Evolutionary conservation across 2,888 invertebrate genomes (phyloP), one percentile per base, ranked within the genome.

Genomic region (Eledona agricola): DNA sequence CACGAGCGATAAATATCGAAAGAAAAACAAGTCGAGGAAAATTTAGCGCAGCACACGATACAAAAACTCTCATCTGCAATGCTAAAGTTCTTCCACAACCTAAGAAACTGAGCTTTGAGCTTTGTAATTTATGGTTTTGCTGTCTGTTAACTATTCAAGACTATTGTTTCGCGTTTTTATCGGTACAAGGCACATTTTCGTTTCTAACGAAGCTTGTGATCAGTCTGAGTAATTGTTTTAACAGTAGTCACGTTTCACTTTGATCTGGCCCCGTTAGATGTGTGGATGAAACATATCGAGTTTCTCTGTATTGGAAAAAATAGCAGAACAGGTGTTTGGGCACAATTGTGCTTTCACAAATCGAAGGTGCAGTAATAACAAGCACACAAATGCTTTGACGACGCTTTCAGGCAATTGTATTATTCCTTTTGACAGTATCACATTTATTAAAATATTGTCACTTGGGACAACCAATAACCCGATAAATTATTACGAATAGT

Each of bases 1-100:
- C 10, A 46, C 25, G 20, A 47, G 28, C 25, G 26, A 35, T 34
- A 42, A 51, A 43, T 51, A 51, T 51, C 43, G n/a, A n/a, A n/a
- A n/a, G n/a, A n/a, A n/a, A n/a, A n/a, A n/a, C n/a, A n/a, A 34
- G 35, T 32, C 11, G 17, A 16, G 28, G 9, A 12, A 32, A 1
- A n/a, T n/a, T 9, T n/a, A 32, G 15, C 15, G 12, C 6, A 15
- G 15, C 16, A 32, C n/a, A n/a, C n/a, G 2, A 3, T 10, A 13
- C 2, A 15, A 32, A 13, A 13, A 2, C 16, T 7, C 13, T 13
- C 15, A 32, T 32, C 23, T 23, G n/a, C n/a, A n/a, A n/a, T n/a
- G n/a, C n/a, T n/a, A n/a, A n/a, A n/a, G n/a, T n/a, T n/a, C n/a
- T n/a, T n/a, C n/a, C n/a, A n/a, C n/a, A n/a, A n/a, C 26, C 26